Percentiles rank a stretch among this genome's conserved stretches.
phyloP scores from a whole-genome alignment of 1,140 invertebrate species.

The Tetraneura akinire region DNA sequence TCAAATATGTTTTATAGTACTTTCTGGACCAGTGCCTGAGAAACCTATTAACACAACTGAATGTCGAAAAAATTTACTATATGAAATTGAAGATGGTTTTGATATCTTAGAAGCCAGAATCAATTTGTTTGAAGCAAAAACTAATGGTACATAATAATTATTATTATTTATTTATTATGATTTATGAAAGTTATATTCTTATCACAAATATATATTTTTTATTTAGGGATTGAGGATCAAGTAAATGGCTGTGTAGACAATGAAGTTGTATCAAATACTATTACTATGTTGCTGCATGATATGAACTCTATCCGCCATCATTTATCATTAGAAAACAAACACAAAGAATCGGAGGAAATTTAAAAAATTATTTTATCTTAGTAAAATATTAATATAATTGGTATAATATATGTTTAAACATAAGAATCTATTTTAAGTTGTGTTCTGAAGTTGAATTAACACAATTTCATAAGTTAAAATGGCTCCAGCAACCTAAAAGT shows the following conservation, averaged over 20 bases:
- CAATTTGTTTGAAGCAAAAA: slow-evolving; percentile 75
- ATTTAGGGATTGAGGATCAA: slow-evolving; percentile 41
- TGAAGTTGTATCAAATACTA: slow-evolving; percentile 35
- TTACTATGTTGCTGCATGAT: slow-evolving; percentile 29
- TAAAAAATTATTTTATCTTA: neutral
- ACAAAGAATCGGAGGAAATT: slow-evolving; percentile 4
- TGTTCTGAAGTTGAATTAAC: slow-evolving; percentile 62
- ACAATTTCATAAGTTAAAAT: slow-evolving; percentile 74
- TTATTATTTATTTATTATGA: neutral
- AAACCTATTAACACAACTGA: slow-evolving; percentile 76
- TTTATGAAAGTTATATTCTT: neutral
- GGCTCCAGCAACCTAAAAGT: slow-evolving; percentile 68
- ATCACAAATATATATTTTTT: neutral
- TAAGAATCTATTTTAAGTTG: slow-evolving; percentile 13
- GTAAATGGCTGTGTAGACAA: slow-evolving; percentile 29
- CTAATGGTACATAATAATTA: slow-evolving; percentile 64
- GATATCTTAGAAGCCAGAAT: slow-evolving; percentile 70
- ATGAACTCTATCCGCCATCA: neutral
- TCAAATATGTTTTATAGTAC: slow-evolving; percentile 18
- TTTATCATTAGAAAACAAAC: slow-evolving; percentile 25
- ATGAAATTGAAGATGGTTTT: slow-evolving; percentile 77
- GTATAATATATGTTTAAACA: neutral
- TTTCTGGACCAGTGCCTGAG: slow-evolving; percentile 70
- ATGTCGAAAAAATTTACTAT: slow-evolving; percentile 74
- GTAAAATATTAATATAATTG: neutral